Base-by-base conservation (phyloP, 2,888 invertebrate species). In the Polietes domitor region DNA sequence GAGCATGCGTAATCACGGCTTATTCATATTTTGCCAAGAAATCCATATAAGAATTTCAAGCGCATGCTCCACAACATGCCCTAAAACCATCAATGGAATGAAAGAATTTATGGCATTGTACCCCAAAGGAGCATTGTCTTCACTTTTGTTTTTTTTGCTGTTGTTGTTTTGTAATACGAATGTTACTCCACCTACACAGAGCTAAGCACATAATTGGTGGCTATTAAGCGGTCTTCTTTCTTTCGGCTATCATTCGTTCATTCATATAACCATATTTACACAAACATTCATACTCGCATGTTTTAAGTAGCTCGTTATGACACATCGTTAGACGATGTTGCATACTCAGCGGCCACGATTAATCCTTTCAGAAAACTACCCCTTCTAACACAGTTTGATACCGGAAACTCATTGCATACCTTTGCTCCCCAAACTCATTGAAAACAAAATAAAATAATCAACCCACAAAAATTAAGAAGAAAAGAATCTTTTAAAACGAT, bases 381-480 rank as follows among this genome's bases (percentile, higher is more conserved):
- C 21, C 82, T 71, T 83, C 76, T 77, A 81, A 61, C 65, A 72
- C 83, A 76, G 73, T 73, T 81, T 73, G 70, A 75, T 68, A 71
- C 83, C 85, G 86, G 86, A 86, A 85, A 82, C 82, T 68, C 82
- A 58, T 19, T 47, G 80, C 85, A 85, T 86, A 85, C 86, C 83
- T 61, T 50, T 37, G 82, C n/a, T 41, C 78, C 58, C 58, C 32
- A 37, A 43, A 61, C 43, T 37, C 17, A 37, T 41, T 21, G 32
- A 58, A 61, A 47, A 73, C 50, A 12, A 12, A 12, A 10, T 37
- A 7, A 19, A 28, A 24, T 10, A 70, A 47, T 10, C 26, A 63
- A 21, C 37, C 15, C 24, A 53, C 63, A 24, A 47, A 74, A 63
- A 63, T 37, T 15, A 63, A 74, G 28, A 74, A 68, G 50, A 78